phyloP scores from a whole-genome alignment of 2,888 invertebrate species.

The Acrocera orbiculus region DNA sequence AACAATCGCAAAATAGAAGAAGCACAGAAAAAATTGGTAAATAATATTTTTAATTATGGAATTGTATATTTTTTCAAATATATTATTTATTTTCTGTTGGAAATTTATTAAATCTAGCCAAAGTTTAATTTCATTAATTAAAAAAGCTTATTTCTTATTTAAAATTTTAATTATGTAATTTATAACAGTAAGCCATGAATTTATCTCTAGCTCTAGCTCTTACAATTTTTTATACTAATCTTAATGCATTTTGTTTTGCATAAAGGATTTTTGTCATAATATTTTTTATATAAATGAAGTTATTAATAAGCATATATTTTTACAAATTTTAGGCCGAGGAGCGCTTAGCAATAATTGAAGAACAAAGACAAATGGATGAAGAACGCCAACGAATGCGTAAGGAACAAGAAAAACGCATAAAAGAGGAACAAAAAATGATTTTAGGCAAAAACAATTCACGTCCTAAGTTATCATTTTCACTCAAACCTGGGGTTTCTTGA shows the following conservation, averaged over 20 bases:
- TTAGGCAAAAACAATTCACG: constrained; percentile 93
- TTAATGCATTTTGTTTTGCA: no score
- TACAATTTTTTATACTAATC: no score
- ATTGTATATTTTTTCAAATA: background rate
- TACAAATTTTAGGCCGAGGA: constrained; percentile 68
- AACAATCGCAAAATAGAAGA: constrained; percentile 96
- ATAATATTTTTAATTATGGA: constrained; percentile 18
- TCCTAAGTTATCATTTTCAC: constrained; percentile 82
- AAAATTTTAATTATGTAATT: no score
- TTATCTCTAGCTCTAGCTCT: no score
- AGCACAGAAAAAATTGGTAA: constrained; percentile 89
- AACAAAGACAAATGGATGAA: constrained; percentile 90
- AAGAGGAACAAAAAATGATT: constrained; percentile 93
- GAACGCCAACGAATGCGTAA: constrained; percentile 82
- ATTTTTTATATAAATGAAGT: background rate
- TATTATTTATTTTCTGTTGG: background rate
- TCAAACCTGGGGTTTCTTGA: constrained; percentile 61
- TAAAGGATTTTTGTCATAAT: background rate
- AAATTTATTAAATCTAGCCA: background rate
- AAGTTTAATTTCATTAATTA: no score
- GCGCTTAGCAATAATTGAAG: constrained; percentile 88
- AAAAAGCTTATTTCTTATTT: no score
- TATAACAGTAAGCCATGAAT: no score
- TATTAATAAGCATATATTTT: constrained; percentile 2
- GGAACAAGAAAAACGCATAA: constrained; percentile 80